Conservation (phyloP, 1,140 invertebrate species). For the Hylyphantes graminicola region DNA sequence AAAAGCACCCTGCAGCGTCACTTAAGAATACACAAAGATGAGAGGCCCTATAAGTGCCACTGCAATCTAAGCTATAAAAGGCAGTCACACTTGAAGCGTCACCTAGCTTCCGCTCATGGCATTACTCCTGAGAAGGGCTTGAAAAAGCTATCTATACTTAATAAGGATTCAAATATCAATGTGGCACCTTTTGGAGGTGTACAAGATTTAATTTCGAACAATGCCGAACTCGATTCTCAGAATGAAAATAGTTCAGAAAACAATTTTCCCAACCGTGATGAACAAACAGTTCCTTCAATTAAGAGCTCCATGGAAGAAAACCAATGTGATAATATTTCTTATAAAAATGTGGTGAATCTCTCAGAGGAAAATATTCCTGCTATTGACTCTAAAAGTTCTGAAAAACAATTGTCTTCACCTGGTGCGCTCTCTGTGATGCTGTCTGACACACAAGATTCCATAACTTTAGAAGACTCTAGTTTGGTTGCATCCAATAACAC, state of each 20-base stretch:
- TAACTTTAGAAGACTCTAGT: constrained; percentile 15
- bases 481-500: constrained; percentile 21
- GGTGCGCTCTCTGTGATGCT: background rate
- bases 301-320: background rate
- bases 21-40: constrained; percentile 67
- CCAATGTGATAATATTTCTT: background rate
- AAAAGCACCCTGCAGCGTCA: constrained; percentile 67
- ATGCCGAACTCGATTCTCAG: background rate
- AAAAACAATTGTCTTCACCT: background rate
- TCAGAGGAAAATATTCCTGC: background rate
- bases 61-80: constrained; percentile 61
- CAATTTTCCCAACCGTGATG: background rate
- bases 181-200: background rate
- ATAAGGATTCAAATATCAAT: background rate
- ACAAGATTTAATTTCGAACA: background rate
- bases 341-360: background rate
- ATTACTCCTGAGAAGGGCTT: constrained; percentile 17
- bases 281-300: background rate
- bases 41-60: constrained; percentile 61
- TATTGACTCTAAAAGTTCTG: background rate
- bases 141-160: background rate
- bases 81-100: constrained; percentile 67
- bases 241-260: background rate
- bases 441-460: constrained; percentile 9
- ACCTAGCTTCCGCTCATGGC: constrained; percentile 64